Evolutionary conservation across 2,113 vertebrate species (phyloP), one percentile per base, ranked within the genome.

Genomic region (Antigone vipio): DNA sequence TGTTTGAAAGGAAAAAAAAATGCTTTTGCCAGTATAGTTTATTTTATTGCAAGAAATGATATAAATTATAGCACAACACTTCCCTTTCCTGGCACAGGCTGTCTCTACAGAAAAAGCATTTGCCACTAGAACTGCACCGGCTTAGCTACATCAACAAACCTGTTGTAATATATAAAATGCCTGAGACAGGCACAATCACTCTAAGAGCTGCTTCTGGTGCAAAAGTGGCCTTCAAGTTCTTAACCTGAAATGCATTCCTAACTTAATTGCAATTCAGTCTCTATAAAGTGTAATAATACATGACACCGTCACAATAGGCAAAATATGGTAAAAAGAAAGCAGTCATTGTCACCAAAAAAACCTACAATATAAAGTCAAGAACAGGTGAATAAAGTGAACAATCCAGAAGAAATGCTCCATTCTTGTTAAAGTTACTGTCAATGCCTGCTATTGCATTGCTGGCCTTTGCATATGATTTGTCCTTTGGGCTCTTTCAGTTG

Each of bases 1-100:
- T 92, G 60, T 91, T 91, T 95, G 91, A 92, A 92, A 93, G 55
- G 40, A 0, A 38, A 83, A 84, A 85, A 93, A 82, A 80, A 38
- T 21, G 4, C 5, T 73, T 95, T 92, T 84, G 52, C 69, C 45
- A 69, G 56, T 78, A 87, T 64, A 79, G 60, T 74, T 89, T 93
- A 85, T 94, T 96, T 95, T 89, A 55, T 81, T 10, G 1, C 29
- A 66, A 68, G 66, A 92, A 95, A 80, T 75, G 2, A 53, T 49
- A 94, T 88, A 93, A 88, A 86, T 75, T 94, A 84, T 73, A 84
- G 55, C 78, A 86, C 52, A 89, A 45, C 22, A 67, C 38, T 93
- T 95, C 30, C 60, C 22, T 96, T 94, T 81, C 38, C 72, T 85
- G 49, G 60, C 52, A 91, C 42, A 53, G 44, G 40, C 52, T 89